Evolutionary conservation across 2,888 invertebrate genomes (phyloP), one percentile per base, ranked within the genome.

Genomic region (Criorhina ranunculi): DNA sequence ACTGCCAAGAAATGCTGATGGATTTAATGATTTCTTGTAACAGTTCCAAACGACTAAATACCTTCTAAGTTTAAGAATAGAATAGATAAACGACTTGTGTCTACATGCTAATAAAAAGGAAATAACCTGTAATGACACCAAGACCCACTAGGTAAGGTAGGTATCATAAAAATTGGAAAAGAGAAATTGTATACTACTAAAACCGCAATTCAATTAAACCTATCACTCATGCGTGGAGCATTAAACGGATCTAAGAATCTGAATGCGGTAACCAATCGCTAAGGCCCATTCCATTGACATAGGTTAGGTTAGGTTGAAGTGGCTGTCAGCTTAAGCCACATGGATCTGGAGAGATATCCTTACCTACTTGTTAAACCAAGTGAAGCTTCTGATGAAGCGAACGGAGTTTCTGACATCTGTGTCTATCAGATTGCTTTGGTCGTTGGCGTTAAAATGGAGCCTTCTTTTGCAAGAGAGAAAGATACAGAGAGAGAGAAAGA

Each of bases 1-100:
- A 17, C 3, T 62, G 11, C 11, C 44, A 31, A 40, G 33, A 8
- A 19, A 7, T 0, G 9, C n/a, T 17, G 46, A 46, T 62, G 31
- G 46, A 46, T 62, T 62, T 31, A 24, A 15, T 1, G 12, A 4
- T 35, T 33, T 11, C 24, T 3, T 24, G 24, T 24, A 24, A 3
- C n/a, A n/a, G n/a, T 24, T 24, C 4, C 4, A 1, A 24, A 24
- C 24, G 0, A 7, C 15, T 37, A 2, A 19, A 8, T 24, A 44
- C 66, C 66, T 75, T 66, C 57, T 66, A 66, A 57, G 2, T 24
- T 24, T 4, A 24, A 4, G 24, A 24, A 24, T 4, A 24, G 4
- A 24, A 24, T 3, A 24, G 4, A 24, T 24, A 3, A 24, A 24
- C 24, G 24, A 24, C 24, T 24, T 24, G 2, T 24, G 24, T 4